phyloP scores from a whole-genome alignment of 2,888 invertebrate species.

The Sisyra terminalis region DNA sequence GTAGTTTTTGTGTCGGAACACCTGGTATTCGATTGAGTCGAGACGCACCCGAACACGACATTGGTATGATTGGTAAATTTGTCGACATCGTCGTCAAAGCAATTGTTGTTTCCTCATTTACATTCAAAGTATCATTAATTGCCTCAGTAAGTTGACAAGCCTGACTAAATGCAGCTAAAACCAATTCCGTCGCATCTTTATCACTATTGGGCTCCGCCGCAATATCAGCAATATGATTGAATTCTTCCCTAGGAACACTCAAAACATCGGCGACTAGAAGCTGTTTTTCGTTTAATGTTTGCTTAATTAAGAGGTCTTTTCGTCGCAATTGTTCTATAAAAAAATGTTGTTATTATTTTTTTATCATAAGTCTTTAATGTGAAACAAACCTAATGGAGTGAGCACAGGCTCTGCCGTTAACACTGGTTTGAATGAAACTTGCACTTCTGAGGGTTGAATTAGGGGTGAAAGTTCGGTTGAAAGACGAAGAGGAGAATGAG shows the following conservation, averaged over 20 bases:
- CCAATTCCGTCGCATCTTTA: conserved; percentile 38
- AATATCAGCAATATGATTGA: conserved; percentile 48
- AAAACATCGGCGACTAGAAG: conserved; percentile 59
- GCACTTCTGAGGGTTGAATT: conserved; percentile 57
- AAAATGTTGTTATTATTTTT: not conserved
- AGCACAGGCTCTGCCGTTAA: conserved; percentile 61
- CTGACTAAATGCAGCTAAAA: conserved; percentile 53
- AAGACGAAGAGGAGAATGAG: conserved; percentile 5
- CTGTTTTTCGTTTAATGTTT: conserved; percentile 55
- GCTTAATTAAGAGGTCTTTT: conserved; percentile 51
- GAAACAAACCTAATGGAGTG: conserved; percentile 49
- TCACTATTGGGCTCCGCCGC: conserved; percentile 39
- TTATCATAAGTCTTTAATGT: not conserved
- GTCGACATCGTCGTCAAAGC: conserved; percentile 24
- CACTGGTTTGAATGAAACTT: conserved; percentile 52
- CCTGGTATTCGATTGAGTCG: conserved; percentile 32
- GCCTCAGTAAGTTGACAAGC: conserved; percentile 36
- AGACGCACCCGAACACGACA: conserved; percentile 26
- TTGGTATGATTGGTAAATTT: conserved; percentile 21
- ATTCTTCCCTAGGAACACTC: conserved; percentile 54
- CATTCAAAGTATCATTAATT: conserved; percentile 36
- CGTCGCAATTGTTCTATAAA: conserved; percentile 52
- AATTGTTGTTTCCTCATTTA: conserved; percentile 37
- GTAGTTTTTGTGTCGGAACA: conserved; percentile 41
- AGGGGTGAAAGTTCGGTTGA: conserved; percentile 27